These are phyloP conservation scores for Leucophenga maculata DNA, from an alignment of 2,888 invertebrate species.

Conservation along the genomic window DNA sequence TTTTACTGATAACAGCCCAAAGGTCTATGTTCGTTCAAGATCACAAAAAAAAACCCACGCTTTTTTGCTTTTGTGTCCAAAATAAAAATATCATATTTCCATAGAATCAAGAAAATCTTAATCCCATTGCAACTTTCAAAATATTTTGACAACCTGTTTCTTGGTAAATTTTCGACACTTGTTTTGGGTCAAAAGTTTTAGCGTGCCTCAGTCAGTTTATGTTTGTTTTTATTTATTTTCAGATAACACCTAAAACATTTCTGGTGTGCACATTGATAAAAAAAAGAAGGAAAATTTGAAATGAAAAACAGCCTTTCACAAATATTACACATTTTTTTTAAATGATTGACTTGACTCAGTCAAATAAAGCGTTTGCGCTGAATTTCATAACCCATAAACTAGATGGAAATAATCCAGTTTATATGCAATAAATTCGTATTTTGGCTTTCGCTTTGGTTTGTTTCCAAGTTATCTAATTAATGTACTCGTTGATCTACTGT, in stretches of 20 bases:
- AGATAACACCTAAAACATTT: no score
- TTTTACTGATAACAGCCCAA: no score
- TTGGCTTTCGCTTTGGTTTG: neutral
- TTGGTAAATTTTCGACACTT: neutral
- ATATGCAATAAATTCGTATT: neutral
- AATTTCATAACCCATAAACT: neutral
- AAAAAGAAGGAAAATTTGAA: no score
- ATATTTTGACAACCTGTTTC: no score
- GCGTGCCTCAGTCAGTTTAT: neutral
- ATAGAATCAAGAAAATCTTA: no score
- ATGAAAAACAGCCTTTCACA: constrained; percentile 14
- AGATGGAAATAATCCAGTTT: neutral
- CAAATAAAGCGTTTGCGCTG: neutral
- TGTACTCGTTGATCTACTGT: constrained; percentile 10
- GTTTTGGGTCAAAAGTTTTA: neutral
- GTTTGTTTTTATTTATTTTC: neutral
- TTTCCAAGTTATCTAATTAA: constrained; percentile 3
- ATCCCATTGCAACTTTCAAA: no score
- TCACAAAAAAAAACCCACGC: no score
- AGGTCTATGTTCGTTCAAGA: no score
- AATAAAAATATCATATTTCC: no score
- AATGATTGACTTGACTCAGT: constrained; percentile 20
- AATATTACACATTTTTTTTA: neutral
- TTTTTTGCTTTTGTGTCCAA: no score
- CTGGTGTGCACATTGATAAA: constrained; percentile 6